Conservation (phyloP, 2,888 invertebrate species). For the Acrobasis consociella region DNA sequence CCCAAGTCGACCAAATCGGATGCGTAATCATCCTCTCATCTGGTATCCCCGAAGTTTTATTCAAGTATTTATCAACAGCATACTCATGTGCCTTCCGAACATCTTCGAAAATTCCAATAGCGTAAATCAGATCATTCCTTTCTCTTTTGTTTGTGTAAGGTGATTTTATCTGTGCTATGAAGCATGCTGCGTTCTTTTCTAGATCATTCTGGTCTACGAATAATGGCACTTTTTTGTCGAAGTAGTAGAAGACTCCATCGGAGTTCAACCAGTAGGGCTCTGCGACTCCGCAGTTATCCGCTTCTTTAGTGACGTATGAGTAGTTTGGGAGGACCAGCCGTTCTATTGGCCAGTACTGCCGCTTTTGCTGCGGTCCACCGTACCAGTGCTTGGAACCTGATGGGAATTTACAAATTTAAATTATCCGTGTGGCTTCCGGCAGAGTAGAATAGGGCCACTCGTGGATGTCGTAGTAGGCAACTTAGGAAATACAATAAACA, state of each 20-base stretch:
- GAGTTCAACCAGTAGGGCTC: constrained; percentile 88
- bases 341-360: constrained; percentile 85
- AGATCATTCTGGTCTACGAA: constrained; percentile 85
- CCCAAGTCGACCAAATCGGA: constrained; percentile 88
- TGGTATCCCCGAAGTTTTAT: constrained; percentile 81
- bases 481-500: too few relatives aligned
- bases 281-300: constrained; percentile 80
- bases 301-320: constrained; percentile 82
- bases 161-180: constrained; percentile 72
- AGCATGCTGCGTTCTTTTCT: constrained; percentile 73
- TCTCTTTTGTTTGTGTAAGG: constrained; percentile 71
- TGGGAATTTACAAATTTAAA: neutral
- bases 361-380: constrained; percentile 83
- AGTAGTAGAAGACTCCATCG: constrained; percentile 84
- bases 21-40: constrained; percentile 79
- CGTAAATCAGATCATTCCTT: constrained; percentile 77
- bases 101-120: constrained; percentile 83
- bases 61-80: constrained; percentile 82
- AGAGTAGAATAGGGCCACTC: too few relatives aligned
- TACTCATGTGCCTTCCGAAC: constrained; percentile 83
- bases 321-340: constrained; percentile 73
- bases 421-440: too few relatives aligned
- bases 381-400: constrained; percentile 82
- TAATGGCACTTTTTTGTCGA: constrained; percentile 84
- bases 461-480: too few relatives aligned